Base-by-base conservation (phyloP, 2,888 invertebrate genomes). In the Argyresthia goedartella region DNA sequence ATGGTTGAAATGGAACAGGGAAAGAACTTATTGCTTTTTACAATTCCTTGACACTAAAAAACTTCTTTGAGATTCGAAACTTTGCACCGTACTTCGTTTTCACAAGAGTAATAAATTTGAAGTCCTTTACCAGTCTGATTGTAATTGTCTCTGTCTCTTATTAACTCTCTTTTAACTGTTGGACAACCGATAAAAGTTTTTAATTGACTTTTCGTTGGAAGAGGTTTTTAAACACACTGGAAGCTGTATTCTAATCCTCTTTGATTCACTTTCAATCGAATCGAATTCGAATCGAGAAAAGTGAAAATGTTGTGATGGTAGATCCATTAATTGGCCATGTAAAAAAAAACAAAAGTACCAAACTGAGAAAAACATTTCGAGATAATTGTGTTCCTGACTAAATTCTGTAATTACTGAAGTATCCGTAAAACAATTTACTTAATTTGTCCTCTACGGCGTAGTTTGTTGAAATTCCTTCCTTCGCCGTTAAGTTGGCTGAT, bases 81-180 rank as follows among this genome's bases (percentile, higher is more conserved):
- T 25, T 6, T 25, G 2, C 2, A 4, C 25, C 2, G 3, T 4
- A 25, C 6, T 4, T 4, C 25, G 25, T 25, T 25, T 25, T 25
- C 25, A 25, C 25, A 25, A 25, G 6, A 25, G 25, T 25, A 25
- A 47, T 25, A 34, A 34, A 47, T 47, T 47, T n/a, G 10, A 47
- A 47, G 10, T 14, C 47, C 47, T 44, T 14, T 15, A 14, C 25
- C 3, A 25, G 25, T 25, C 25, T 34, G 33, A 25, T 13, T 13
- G 33, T 47, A 47, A 47, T 35, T 34, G 13, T n/a, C 16, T 35
- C 33, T 16, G 11, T 48, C 41, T 50, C 50, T 54, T 59, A 69
- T 76, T 73, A 75, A 73, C 69, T 68, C 65, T 61, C 46, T 65
- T 68, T 69, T 66, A 69, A 69, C 70, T 64, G 63, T 62, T 60